Conservation (phyloP, 2,888 invertebrate genomes). For the Helleia helle region DNA sequence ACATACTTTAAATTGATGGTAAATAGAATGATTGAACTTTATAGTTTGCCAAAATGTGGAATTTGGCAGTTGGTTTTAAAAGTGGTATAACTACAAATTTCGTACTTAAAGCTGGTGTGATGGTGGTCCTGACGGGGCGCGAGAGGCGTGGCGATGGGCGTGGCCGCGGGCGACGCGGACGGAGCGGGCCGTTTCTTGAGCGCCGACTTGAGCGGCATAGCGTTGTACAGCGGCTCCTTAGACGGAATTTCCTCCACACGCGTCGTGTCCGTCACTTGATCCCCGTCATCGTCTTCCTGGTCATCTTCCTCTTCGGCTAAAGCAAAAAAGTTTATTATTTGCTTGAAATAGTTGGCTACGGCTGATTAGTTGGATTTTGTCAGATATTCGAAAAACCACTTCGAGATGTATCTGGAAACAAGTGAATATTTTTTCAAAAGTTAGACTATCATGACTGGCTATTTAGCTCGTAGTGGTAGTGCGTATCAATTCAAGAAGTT, state of each 20-base stretch:
- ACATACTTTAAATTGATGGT: too few relatives aligned
- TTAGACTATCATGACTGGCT: too few relatives aligned
- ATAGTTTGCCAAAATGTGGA: too few relatives aligned
- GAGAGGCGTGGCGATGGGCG: conserved; percentile 56
- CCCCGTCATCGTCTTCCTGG: conserved; percentile 78
- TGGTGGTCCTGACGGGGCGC: conserved; percentile 80
- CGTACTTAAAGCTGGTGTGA: conserved; percentile 86
- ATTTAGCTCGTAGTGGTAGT: too few relatives aligned
- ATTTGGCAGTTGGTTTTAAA: too few relatives aligned
- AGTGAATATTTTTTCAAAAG: too few relatives aligned
- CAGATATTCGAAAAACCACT: too few relatives aligned
- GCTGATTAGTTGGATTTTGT: too few relatives aligned
- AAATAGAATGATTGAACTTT: too few relatives aligned
- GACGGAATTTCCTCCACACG: conserved; percentile 94
- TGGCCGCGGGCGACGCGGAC: conserved; percentile 80
- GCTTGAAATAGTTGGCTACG: too few relatives aligned
- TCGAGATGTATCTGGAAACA: too few relatives aligned
- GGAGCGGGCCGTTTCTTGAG: conserved; percentile 87
- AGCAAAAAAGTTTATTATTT: neutral
- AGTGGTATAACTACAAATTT: conserved; percentile 23
- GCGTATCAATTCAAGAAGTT: too few relatives aligned
- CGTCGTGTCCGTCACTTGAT: conserved; percentile 82
- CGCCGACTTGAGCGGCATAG: conserved; percentile 93
- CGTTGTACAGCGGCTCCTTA: conserved; percentile 92
- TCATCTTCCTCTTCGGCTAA: conserved; percentile 74